phyloP scores from a whole-genome alignment of 2,888 invertebrate species.

The Hecatera dysodea region DNA sequence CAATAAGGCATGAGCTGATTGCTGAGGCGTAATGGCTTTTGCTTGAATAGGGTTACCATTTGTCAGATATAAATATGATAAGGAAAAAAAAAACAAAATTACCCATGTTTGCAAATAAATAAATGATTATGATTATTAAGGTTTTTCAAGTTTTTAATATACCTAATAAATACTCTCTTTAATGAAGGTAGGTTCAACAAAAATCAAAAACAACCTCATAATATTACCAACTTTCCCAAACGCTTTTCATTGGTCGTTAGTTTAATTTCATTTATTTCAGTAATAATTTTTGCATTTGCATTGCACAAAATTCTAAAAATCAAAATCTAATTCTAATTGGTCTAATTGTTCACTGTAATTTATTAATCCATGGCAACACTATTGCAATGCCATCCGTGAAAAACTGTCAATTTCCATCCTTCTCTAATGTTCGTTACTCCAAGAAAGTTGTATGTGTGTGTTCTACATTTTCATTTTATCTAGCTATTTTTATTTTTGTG shows the following conservation, averaged over 20 bases:
- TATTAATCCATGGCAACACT: not conserved
- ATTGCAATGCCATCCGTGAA: not conserved
- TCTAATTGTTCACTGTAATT: too few relatives aligned
- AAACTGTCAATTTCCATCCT: not conserved
- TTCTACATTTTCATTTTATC: not conserved
- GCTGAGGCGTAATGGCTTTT: slow-evolving; percentile 16
- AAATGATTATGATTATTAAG: too few relatives aligned
- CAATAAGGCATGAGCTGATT: slow-evolving; percentile 38
- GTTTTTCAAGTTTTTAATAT: not conserved
- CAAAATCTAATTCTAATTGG: too few relatives aligned
- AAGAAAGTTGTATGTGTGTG: not conserved
- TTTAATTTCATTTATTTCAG: too few relatives aligned
- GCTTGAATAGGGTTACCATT: not conserved
- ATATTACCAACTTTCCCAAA: not conserved
- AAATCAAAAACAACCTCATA: not conserved
- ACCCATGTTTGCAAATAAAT: too few relatives aligned
- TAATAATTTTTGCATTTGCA: too few relatives aligned
- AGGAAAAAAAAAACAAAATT: too few relatives aligned
- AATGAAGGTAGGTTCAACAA: not conserved
- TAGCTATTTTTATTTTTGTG: not conserved
- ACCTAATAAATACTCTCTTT: not conserved
- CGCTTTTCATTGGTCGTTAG: too few relatives aligned
- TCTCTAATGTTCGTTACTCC: not conserved
- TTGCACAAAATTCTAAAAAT: too few relatives aligned
- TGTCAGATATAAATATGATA: too few relatives aligned